Evolutionary conservation across 2,113 vertebrate species (phyloP), one percentile per base, ranked within the genome.

Genomic region (Castor canadensis): DNA sequence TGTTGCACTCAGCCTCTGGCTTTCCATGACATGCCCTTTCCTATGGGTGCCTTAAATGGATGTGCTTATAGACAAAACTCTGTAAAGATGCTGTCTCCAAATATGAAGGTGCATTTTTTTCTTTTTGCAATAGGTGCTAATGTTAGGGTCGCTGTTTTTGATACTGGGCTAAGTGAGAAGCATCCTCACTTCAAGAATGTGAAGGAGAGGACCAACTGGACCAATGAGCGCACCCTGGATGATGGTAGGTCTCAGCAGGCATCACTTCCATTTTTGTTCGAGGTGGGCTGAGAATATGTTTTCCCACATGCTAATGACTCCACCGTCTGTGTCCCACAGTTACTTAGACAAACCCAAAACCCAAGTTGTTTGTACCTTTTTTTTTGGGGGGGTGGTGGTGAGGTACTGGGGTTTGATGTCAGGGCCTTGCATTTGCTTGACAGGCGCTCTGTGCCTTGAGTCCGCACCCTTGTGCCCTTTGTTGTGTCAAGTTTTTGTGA

Each of bases 111-210:
- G 26, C n/a, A 38, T 67, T 17, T 56, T n/a, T 84, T 73, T 40
- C 38, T 93, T 40, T 95, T 0, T 54, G 75, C 67, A 62, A 91
- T 28, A 84, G 99, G 99, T 88, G 98, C 99, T 96, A 99, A 99
- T 30, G 99, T 99, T 69, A 99, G 99, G 98, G 99, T 99, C 95
- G 99, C 99, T 0, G 99, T 99, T 84, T 99, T 99, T 98, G 99
- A 99, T 97, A 99, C 99, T 60, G 99, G 99, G 71, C 98, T 99
- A 71, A 99, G 99, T 45, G 99, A 99, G 98, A 99, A 99, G 96
- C 99, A 99, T 92, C 99, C 99, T 15, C 99, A 99, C 97, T 99
- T 99, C 98, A 99, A 99, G 98, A 99, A 99, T 20, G 99, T 99
- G 58, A 99, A 99, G 97, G 99, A 99, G 96, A 98, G 99, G 96